Base-by-base conservation (phyloP, 2,113 vertebrate genomes). In the Misgurnus mizolepis region DNA sequence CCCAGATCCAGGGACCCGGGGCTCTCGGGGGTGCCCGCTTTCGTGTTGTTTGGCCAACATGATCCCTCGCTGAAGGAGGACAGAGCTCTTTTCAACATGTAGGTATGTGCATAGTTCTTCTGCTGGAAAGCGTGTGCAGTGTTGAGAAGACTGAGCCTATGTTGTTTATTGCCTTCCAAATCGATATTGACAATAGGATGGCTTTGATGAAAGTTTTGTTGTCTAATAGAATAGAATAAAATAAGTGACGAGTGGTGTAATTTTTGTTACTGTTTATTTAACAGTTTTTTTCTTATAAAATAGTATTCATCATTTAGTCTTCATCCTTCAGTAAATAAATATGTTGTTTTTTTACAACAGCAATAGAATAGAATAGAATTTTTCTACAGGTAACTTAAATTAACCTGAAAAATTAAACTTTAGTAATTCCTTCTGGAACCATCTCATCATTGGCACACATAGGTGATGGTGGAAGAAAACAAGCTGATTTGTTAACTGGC, bases 361-460 rank as follows among this genome's bases (percentile, higher is more conserved):
- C 49, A 66, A 67, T 45, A 66, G 15, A 41, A 66, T 66, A 65
- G 62, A 65, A 66, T n/a, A 66, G 39, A 15, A 68, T 7, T 56
- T 56, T n/a, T 56, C 6, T n/a, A 6, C 15, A n/a, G 5, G 1
- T 56, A 7, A 56, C 55, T 7, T 18, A 17, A 58, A 58, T 7
- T 6, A 58, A 7, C 55, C 7, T 7, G 7, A 18, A 58, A 18
- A 18, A 18, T 9, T 3, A 1, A 58, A n/a, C 17, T 58, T 58
- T 58, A 53, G 14, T 14, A 14, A 53, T 53, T 14, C 12, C 15
- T 53, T 47, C 34, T 34, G 18, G 50, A 53, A 14, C 50, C 14
- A 69, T 50, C 49, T 53, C 49, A 70, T 17, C 4, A 39, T 9
- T 70, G 14, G 18, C 18, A 49, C 18, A 27, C 6, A 18, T 56